These are phyloP conservation scores for Epirrhoe alternata DNA, from an alignment of 2,888 invertebrate species.

Conservation along the genomic window DNA sequence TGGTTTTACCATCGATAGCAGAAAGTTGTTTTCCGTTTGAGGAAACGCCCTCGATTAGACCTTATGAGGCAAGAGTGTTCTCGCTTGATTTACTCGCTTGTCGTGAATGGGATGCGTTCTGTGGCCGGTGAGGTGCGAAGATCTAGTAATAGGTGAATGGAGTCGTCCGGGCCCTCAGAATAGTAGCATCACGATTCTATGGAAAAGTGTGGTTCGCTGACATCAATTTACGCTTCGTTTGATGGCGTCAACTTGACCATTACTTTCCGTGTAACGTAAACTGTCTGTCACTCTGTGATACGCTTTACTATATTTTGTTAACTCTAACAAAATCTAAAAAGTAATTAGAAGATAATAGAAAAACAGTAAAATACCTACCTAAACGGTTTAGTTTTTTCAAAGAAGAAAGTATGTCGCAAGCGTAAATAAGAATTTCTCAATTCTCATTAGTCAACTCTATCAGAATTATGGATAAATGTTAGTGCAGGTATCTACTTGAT, in stretches of 20 bases:
- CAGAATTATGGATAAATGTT: not conserved
- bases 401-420: not conserved
- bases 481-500: not conserved
- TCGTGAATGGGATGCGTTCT: conserved; percentile 82
- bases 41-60: conserved; percentile 66
- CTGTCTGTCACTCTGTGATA: not conserved
- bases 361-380: not conserved
- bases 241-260: conserved; percentile 21
- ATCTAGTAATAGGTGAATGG: conserved; percentile 77
- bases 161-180: conserved; percentile 43
- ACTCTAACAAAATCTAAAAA: too few relatives aligned
- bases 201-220: conserved; percentile 30
- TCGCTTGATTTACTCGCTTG: conserved; percentile 81
- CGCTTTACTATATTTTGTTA: not conserved
- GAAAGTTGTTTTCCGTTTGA: conserved; percentile 82
- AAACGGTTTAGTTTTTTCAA: not conserved
- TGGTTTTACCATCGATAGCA: conserved; percentile 74
- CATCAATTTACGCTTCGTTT: conserved; percentile 27
- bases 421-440: conserved; percentile 32
- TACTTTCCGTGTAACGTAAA: conserved; percentile 5
- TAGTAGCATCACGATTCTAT: conserved; percentile 34
- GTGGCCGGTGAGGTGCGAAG: conserved; percentile 78
- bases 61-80: conserved; percentile 65
- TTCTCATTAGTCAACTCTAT: conserved; percentile 32
- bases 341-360: too few relatives aligned